Conservation (phyloP, 2,888 invertebrate species). For the Alloplasta piceator region DNA sequence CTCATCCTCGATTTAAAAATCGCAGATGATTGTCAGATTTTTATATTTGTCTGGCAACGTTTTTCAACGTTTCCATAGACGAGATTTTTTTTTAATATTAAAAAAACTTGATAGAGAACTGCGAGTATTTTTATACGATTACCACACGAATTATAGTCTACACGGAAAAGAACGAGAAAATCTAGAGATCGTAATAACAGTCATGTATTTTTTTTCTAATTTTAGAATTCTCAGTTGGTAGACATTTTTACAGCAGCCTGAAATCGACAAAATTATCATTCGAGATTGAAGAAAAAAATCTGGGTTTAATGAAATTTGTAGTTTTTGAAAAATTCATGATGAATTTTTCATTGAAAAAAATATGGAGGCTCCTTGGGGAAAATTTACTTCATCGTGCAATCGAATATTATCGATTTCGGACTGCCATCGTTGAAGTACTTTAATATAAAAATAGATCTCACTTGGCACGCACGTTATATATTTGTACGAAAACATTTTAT, state of each 20-base stretch:
- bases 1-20: conserved; percentile 14
- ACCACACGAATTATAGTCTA: no score
- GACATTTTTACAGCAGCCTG: not conserved
- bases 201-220: not conserved
- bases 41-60: conserved; percentile 11
- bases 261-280: not conserved
- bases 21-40: conserved; percentile 23
- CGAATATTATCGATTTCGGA: not conserved
- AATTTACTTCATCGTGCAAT: no score
- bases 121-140: no score
- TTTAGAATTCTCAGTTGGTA: not conserved
- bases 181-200: no score
- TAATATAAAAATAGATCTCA: conserved; percentile 3
- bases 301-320: no score
- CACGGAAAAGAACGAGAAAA: no score
- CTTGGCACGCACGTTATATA: conserved; percentile 33
- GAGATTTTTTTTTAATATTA: no score
- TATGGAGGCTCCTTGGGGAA: no score
- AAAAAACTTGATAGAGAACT: no score
- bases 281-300: not conserved
- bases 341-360: no score
- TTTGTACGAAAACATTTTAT: conserved; percentile 33
- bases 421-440: not conserved
- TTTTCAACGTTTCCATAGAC: no score
- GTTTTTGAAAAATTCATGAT: no score